A percentile compares a stretch with the other conserved stretches of the same genome.
These are phyloP conservation scores for Anthophora plumipes DNA, from an alignment of 2,888 invertebrate species.

Conservation along the genomic window DNA sequence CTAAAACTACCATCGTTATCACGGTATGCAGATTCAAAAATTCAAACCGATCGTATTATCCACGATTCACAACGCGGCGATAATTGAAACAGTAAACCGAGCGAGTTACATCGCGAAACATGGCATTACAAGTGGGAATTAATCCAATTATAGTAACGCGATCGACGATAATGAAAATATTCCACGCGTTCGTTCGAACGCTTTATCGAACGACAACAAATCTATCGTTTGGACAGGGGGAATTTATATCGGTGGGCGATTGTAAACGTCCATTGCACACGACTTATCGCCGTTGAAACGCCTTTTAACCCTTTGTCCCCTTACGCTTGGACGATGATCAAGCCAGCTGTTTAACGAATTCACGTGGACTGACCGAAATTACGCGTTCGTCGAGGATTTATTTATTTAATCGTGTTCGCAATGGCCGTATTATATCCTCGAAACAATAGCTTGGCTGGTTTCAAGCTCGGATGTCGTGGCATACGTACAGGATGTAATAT, in stretches of 20 bases:
- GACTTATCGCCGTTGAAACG: neutral
- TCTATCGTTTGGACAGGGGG: neutral
- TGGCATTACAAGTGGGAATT: neutral
- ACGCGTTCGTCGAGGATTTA: slow-evolving; percentile 23
- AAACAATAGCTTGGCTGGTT: slow-evolving; percentile 22
- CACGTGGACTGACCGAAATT: neutral
- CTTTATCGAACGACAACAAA: neutral
- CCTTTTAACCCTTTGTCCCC: slow-evolving; percentile 5
- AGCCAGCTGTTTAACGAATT: slow-evolving; percentile 1
- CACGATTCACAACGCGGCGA: too few relatives aligned
- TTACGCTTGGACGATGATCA: slow-evolving; percentile 2
- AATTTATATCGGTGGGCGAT: neutral
- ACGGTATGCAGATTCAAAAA: too few relatives aligned
- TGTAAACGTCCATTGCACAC: slow-evolving; percentile 4
- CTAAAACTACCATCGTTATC: too few relatives aligned
- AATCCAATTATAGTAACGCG: neutral
- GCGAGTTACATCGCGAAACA: too few relatives aligned
- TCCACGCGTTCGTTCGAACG: neutral
- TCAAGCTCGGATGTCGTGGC: neutral
- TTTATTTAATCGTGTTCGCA: slow-evolving; percentile 29
- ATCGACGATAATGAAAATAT: neutral
- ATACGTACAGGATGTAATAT: slow-evolving; percentile 15
- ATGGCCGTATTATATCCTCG: slow-evolving; percentile 4
- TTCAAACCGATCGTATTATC: too few relatives aligned
- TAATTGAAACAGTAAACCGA: too few relatives aligned